Evolutionary conservation across 2,113 vertebrate species (phyloP), one percentile per base, ranked within the genome.

Genomic region (Okapia johnstoni): DNA sequence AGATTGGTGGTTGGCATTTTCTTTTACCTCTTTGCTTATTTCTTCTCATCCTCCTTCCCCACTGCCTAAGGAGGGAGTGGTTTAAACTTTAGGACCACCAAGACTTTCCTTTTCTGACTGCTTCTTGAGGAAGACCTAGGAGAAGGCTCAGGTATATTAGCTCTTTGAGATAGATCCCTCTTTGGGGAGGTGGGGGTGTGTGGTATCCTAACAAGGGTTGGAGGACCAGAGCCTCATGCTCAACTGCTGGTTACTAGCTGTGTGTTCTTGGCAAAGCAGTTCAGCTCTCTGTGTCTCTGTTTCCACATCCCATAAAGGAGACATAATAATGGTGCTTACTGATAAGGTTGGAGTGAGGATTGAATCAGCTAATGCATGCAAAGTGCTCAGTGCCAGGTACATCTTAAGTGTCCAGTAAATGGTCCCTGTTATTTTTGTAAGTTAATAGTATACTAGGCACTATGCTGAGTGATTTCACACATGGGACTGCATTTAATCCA

Each of bases 271-370:
- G 48, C 3, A 89, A 96, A 89, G 89, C 17, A 70, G 15, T 93
- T 83, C 36, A 90, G 33, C 40, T 88, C 60, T 91, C 43, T 96
- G 36, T 30, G 33, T 81, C 43, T 92, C 61, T 93, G 26, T 92
- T 96, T 97, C 85, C 40, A n/a, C 23, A 63, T 90, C n/a, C 88
- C 87, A 48, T 89, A 52, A 97, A 96, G 48, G 58, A 43, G 28
- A 23, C 15, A 11, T 58, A 76, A 43, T 73, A 95, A 91, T n/a
- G 70, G 81, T 14, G 83, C 4, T 93, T 84, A 63, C 16, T 1
- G 1, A 55, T 87, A 58, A 80, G 12, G 30, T 63, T 95, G 26
- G 43, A 89, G 26, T 92, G 11, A 96, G 11, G 86, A 87, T 73
- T 91, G 90, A 92, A 73, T 28, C 40, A 94, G 26, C 61, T 87